A percentile compares a stretch with the other conserved stretches of the same genome.
Evolutionary conservation across 2,888 invertebrate species (phyloP).

Genomic region (Sialis lutaria): DNA sequence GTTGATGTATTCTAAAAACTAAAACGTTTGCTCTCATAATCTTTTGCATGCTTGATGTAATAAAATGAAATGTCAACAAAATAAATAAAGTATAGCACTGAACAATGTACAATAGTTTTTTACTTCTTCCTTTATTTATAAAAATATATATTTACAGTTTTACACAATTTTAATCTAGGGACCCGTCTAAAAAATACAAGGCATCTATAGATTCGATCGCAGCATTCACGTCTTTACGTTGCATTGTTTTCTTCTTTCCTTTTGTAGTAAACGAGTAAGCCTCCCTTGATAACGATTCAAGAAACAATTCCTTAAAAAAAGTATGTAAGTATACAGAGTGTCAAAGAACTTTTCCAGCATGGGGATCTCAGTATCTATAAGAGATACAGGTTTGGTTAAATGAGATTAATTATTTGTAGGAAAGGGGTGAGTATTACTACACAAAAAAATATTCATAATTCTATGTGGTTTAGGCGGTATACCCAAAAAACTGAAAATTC

Average conservation of each 20-base stretch:
- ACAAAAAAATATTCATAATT: too few species aligned
- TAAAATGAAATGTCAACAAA: too few species aligned
- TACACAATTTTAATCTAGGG: conserved; percentile 35
- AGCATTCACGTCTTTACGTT: conserved; percentile 63
- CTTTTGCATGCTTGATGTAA: not conserved
- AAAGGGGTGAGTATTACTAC: too few species aligned
- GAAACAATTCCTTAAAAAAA: conserved; percentile 60
- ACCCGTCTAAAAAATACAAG: conserved; percentile 72
- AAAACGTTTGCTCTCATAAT: not conserved
- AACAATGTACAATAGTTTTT: not conserved
- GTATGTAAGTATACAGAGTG: too few species aligned
- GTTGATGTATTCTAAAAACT: not conserved
- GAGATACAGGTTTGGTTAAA: too few species aligned
- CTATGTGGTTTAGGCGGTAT: too few species aligned
- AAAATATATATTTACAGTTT: conserved; percentile 3
- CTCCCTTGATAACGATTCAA: conserved; percentile 65
- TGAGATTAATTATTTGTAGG: too few species aligned
- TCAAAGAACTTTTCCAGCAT: too few species aligned
- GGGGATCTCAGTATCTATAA: too few species aligned
- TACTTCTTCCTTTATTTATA: not conserved
- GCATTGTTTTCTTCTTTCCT: conserved; percentile 67
- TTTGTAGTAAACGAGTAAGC: conserved; percentile 52
- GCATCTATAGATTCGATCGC: conserved; percentile 63
- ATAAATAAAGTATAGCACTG: too few species aligned
- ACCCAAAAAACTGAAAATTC: too few species aligned